Base-by-base conservation (phyloP, 64 coral and sea anemone genomes). In the Astreopora myriophthalma region DNA sequence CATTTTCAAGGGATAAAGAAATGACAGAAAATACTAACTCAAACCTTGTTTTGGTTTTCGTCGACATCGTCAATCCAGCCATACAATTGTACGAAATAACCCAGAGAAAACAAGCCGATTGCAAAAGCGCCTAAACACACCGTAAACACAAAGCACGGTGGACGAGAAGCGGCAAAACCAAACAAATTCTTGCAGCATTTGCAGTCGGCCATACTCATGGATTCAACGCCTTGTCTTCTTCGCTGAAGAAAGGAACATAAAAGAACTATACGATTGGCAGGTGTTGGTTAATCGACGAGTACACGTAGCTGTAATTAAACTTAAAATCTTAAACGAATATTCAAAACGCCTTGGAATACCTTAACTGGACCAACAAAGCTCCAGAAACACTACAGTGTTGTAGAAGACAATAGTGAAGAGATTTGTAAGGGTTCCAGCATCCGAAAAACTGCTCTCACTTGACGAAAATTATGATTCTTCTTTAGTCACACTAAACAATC, bases 41-140 rank as follows among this genome's bases (percentile, higher is more conserved):
- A n/a, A 64, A 83, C 79, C 79, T 83, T 64, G 22, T 38, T 38
- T 6, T 33, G 79, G 3, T 14, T 34, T 19, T 64, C 32, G 0
- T 36, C 52, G 16, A 36, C 70, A 17, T 35, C 66, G n/a, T 55
- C 14, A 57, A 87, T 73, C 44, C 85, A 85, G 6, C 69, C 94
- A 26, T 82, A 70, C 57, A 31, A 37, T 23, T 90, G 87, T 35
- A 94, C 83, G 35, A 87, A 93, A 63, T 87, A 93, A 14, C 95
- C 95, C 68, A 96, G 71, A 3, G 91, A 96, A 85, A 94, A 90
- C 28, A 96, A 87, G 13, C 95, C 95, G 80, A 92, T 88, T 35
- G 91, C 95, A 77, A 96, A 96, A n/a, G 86, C 90, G 5, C 87
- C 87, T 7, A 96, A 66, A 24, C 91, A 96, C 13, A 91, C 77